Evolutionary conservation across 1,140 invertebrate genomes (phyloP).

Genomic region (Nixonia krombeini): DNA sequence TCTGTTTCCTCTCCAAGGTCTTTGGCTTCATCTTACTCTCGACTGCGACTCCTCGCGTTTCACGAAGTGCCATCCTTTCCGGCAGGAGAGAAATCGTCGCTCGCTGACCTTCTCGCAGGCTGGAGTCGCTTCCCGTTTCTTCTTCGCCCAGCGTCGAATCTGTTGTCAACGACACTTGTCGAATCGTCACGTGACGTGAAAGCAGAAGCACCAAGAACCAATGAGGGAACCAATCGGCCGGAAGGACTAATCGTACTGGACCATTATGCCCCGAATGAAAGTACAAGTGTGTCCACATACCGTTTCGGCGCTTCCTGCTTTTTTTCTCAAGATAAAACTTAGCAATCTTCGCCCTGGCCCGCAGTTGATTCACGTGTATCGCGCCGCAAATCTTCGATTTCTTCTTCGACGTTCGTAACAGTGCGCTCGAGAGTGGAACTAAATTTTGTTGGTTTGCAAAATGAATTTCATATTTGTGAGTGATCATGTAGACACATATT

Average conservation of each 20-base stretch:
- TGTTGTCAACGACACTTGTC: not conserved
- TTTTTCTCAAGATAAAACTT: not conserved
- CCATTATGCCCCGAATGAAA: not conserved
- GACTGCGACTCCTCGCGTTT: slow-evolving; percentile 9
- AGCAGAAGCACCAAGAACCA: slow-evolving; percentile 1
- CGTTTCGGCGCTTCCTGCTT: not conserved
- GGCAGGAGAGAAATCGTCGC: slow-evolving; percentile 36
- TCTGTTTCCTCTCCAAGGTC: slow-evolving; percentile 55
- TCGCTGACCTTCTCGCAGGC: slow-evolving; percentile 19
- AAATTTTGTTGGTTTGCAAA: too few relatives aligned
- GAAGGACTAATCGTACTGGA: too few relatives aligned
- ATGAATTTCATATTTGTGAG: too few relatives aligned
- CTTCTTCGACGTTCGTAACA: too few relatives aligned
- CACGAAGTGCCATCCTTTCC: slow-evolving; percentile 9
- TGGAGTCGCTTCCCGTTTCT: not conserved
- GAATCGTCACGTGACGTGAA: slow-evolving; percentile 16
- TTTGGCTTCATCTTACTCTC: slow-evolving; percentile 36
- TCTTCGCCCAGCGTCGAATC: not conserved
- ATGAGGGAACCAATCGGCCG: not conserved
- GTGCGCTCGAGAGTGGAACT: too few relatives aligned
- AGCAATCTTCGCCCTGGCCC: not conserved
- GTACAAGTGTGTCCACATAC: not conserved
- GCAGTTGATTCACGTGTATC: too few relatives aligned
- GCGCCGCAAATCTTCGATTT: too few relatives aligned
- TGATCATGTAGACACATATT: too few relatives aligned